Evolutionary conservation across 2,888 invertebrate species (phyloP).

Genomic region (Leptothorax acervorum): DNA sequence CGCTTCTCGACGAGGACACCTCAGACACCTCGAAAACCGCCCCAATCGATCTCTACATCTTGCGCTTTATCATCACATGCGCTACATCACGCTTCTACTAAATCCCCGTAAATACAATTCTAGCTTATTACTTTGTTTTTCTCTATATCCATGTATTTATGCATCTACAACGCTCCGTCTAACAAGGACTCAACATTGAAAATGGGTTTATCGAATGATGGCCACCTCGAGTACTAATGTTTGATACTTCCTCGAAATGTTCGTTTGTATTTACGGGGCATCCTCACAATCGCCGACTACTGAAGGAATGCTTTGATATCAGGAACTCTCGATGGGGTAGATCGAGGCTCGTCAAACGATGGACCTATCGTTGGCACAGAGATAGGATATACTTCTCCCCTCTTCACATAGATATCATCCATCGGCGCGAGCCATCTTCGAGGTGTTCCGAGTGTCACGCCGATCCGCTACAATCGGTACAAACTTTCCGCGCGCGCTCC

Average conservation of each 20-base stretch:
- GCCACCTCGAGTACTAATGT: neutral
- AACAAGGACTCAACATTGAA: neutral
- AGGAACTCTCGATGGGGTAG: conserved; percentile 65
- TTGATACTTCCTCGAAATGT: neutral
- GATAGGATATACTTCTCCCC: neutral
- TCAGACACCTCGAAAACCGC: neutral
- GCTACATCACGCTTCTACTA: neutral
- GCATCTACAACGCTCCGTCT: neutral
- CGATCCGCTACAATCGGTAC: conserved; percentile 47
- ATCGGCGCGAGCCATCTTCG: conserved; percentile 38
- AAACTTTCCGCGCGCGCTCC: conserved; percentile 35
- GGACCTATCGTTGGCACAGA: conserved; percentile 10
- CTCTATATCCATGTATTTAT: neutral
- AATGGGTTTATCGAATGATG: neutral
- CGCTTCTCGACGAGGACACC: conserved; percentile 4
- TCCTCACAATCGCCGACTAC: conserved; percentile 41
- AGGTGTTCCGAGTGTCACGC: conserved; percentile 48
- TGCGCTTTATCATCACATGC: neutral
- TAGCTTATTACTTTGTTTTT: neutral
- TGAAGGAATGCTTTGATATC: conserved; percentile 75
- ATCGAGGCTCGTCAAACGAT: conserved; percentile 8
- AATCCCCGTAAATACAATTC: neutral
- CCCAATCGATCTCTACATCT: neutral
- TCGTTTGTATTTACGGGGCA: neutral
- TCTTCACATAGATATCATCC: conserved; percentile 34